Evolutionary conservation across 1,140 invertebrate genomes (phyloP).

Genomic region (Calliphora vicina): DNA sequence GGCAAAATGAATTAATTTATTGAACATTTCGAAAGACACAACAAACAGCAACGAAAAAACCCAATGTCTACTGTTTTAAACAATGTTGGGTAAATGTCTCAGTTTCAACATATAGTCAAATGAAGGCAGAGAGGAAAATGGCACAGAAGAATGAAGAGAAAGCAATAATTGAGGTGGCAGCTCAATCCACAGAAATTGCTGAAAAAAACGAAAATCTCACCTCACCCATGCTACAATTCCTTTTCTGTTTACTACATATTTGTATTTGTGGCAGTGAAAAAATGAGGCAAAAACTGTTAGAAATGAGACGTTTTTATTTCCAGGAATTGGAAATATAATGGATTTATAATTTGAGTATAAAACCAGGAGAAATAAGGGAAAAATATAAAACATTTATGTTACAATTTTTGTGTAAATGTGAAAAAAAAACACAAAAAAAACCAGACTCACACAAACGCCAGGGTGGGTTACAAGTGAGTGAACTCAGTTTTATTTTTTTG

Average conservation of each 20-base stretch:
- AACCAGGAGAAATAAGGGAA: background rate
- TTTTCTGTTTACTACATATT: too few relatives aligned
- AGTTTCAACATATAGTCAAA: background rate
- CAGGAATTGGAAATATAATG: conserved; percentile 17
- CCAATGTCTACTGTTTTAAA: background rate
- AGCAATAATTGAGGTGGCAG: background rate
- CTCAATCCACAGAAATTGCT: background rate
- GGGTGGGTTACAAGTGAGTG: conserved; percentile 21
- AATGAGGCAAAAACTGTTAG: background rate
- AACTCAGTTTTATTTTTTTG: conserved; percentile 10
- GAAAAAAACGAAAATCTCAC: background rate
- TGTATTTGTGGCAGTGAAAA: too few relatives aligned
- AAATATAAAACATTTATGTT: background rate
- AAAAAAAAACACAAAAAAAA: background rate
- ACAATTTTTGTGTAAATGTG: background rate
- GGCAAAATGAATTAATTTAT: conserved; percentile 28
- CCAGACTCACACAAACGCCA: background rate
- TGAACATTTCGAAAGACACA: background rate
- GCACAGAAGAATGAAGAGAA: background rate
- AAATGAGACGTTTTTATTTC: background rate
- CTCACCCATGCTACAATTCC: background rate
- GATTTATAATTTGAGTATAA: background rate
- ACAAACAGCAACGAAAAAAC: background rate
- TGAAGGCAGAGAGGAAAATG: background rate
- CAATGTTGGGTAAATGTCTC: background rate